Evolutionary conservation across 1,140 invertebrate genomes (phyloP).

Genomic region (Phocides pigmalion): DNA sequence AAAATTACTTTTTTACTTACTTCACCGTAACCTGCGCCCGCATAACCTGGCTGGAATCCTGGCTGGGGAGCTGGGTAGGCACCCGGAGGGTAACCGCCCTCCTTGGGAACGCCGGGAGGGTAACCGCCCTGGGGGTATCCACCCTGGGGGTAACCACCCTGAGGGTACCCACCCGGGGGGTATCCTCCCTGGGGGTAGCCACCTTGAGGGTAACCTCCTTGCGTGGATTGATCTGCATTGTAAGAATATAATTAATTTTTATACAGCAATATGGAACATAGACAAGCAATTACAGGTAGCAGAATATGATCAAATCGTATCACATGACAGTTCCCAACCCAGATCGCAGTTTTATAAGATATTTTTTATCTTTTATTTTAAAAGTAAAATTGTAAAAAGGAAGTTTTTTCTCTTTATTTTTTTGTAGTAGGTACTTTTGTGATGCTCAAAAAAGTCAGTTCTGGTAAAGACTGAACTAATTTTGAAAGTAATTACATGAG

Average conservation of each 20-base stretch:
- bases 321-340: too few species aligned
- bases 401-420: too few species aligned
- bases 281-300: neutral
- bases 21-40: slow-evolving; percentile 62
- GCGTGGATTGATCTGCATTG: slow-evolving; percentile 55
- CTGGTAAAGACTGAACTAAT: too few species aligned
- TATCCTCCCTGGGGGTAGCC: slow-evolving; percentile 66
- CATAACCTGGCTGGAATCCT: slow-evolving; percentile 64
- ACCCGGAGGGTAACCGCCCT: slow-evolving; percentile 63
- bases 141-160: slow-evolving; percentile 74
- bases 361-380: too few species aligned
- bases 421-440: too few species aligned
- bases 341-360: too few species aligned
- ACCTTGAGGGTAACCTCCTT: slow-evolving; percentile 66
- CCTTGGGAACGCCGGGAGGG: slow-evolving; percentile 60
- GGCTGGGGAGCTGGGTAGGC: slow-evolving; percentile 72
- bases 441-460: too few species aligned
- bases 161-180: slow-evolving; percentile 48
- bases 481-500: too few species aligned
- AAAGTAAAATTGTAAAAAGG: too few species aligned
- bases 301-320: too few species aligned
- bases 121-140: slow-evolving; percentile 66
- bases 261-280: neutral
- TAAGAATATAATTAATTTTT: neutral
- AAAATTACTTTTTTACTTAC: slow-evolving; percentile 41